Base-by-base conservation (phyloP, 2,888 invertebrate genomes). In the Strigamia transsilvanica region DNA sequence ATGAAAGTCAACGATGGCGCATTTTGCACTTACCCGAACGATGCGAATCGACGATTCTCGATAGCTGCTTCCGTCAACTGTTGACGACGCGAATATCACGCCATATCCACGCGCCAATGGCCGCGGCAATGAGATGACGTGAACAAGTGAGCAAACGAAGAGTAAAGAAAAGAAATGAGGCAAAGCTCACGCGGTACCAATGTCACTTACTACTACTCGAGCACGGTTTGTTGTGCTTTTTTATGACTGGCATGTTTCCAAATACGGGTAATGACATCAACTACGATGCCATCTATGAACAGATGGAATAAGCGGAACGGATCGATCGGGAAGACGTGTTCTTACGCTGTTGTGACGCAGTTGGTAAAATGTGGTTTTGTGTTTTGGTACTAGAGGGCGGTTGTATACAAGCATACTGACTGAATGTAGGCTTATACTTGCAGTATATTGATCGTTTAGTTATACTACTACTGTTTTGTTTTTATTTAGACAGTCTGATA, bases 231-330 rank as follows among this genome's bases (percentile, higher is more conserved):
- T 46, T 46, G 61, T 61, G 61, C 61, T 61, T 61, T 61, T 61
- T 61, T 61, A 61, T 61, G 61, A 61, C 61, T 61, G 61, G 61
- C 61, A 61, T 18, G 61, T 61, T 61, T 61, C 61, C 61, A 61
- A 61, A 23, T 46, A 46, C 46, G 46, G 46, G 5, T 46, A 46
- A 61, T 61, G 61, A 23, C 61, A 61, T 18, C 61, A 61, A 46
- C 61, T 10, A 23, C 3, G 18, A 23, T 12, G 61, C 61, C 61
- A 61, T 61, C 61, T 61, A 18, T 61, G 61, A 23, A 61, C 18
- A 7, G 21, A 23, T 61, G 21, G 61, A 46, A 46, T 46, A 46
- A 46, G 46, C 46, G 46, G 15, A n/a, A n/a, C 46, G 46, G 38
- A 46, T 46, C 46, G 46, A 46, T 46, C 13, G 15, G 0, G 5